Evolutionary conservation across 2,113 vertebrate genomes (phyloP).

Genomic region (Phalacrocorax aristotelis): DNA sequence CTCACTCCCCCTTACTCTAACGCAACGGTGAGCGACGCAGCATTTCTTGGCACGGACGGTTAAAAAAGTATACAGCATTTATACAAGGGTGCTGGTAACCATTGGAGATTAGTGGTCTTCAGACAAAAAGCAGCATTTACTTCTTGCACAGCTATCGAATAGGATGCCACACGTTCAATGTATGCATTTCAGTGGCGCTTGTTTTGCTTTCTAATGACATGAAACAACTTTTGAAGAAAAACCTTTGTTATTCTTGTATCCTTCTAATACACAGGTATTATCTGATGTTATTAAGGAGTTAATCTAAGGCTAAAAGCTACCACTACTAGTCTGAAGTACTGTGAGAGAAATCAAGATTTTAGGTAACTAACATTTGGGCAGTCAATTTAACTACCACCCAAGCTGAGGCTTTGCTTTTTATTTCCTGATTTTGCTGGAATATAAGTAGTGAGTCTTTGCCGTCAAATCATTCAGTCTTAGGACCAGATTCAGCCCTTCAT

Average conservation of each 20-base stretch:
- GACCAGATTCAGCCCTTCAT: not conserved
- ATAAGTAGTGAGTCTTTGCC: not conserved
- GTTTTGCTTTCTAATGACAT: not conserved
- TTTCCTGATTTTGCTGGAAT: not conserved
- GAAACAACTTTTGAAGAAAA: not conserved
- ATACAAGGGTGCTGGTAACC: not conserved
- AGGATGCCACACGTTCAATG: accelerated
- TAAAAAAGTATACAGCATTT: not conserved
- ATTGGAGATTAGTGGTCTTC: not conserved
- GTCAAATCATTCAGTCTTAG: not conserved
- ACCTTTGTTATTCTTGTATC: not conserved
- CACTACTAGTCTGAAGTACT: not conserved
- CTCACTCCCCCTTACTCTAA: not conserved
- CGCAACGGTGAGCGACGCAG: accelerated
- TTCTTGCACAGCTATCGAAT: not conserved
- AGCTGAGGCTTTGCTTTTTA: not conserved
- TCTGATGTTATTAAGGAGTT: not conserved
- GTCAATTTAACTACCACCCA: not conserved
- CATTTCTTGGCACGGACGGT: not conserved
- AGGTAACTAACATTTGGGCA: not conserved
- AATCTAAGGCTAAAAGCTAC: not conserved
- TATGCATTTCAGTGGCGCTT: not conserved
- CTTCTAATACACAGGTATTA: not conserved
- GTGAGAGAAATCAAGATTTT: not conserved
- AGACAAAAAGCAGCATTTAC: not conserved